A percentile compares a stretch with the other conserved stretches of the same genome.
Evolutionary conservation across 2,888 invertebrate species (phyloP).

Genomic region (Ephialtes manifestator): DNA sequence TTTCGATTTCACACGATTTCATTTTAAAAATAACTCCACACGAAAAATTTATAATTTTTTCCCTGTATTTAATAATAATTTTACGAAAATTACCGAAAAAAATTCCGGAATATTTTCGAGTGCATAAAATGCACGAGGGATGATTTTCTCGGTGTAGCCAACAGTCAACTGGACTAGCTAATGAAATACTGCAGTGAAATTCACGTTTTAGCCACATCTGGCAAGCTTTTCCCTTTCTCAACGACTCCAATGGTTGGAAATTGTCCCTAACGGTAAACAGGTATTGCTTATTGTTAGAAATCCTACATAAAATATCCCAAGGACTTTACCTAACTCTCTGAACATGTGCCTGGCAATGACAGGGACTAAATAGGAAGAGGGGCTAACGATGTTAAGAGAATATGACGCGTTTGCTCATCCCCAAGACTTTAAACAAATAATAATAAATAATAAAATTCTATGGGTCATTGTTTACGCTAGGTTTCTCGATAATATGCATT

Average conservation of each 20-base stretch:
- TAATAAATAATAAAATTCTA: neutral
- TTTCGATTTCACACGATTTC: no score
- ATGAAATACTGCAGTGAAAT: conserved; percentile 1
- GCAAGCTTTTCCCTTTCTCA: neutral
- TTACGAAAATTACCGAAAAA: no score
- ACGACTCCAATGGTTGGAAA: neutral
- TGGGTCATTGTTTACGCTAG: conserved; percentile 1
- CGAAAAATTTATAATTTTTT: no score
- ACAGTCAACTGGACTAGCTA: no score
- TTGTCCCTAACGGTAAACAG: neutral
- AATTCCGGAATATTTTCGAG: no score
- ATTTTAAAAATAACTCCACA: no score
- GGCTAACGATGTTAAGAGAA: neutral
- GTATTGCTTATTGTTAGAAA: neutral
- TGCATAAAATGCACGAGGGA: no score
- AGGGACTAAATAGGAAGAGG: neutral
- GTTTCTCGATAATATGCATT: conserved; percentile 9
- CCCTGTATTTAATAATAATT: no score
- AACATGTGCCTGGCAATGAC: neutral
- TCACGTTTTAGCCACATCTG: neutral
- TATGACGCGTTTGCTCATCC: neutral
- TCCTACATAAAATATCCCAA: neutral
- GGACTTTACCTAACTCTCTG: neutral
- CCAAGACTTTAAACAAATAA: neutral
- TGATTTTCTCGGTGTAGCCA: no score